Evolutionary conservation across 2,113 vertebrate species (phyloP).

Genomic region (Dolichotis patagonum): DNA sequence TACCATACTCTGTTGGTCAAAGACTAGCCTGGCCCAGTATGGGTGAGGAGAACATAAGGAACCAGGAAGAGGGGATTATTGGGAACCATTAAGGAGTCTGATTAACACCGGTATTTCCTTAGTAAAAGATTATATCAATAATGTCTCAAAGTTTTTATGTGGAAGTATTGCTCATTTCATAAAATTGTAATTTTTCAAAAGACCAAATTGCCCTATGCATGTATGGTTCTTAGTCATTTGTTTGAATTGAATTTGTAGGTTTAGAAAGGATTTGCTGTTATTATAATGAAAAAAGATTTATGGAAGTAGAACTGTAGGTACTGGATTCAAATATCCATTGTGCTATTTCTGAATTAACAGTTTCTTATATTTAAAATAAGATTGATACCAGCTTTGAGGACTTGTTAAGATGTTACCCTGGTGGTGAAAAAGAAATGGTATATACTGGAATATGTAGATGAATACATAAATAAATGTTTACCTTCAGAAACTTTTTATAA

Average conservation of each 20-base stretch:
- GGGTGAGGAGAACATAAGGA: background rate
- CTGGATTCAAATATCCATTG: background rate
- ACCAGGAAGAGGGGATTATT: background rate
- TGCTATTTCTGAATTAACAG: background rate
- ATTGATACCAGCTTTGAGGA: background rate
- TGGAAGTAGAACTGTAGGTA: background rate
- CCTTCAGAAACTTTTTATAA: conserved; percentile 61
- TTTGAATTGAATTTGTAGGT: conserved; percentile 61
- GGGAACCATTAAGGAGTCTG: background rate
- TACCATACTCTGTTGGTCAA: background rate
- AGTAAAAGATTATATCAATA: conserved; percentile 63
- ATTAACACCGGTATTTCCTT: conserved; percentile 29
- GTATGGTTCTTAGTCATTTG: conserved; percentile 67
- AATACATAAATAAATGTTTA: background rate
- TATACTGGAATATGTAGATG: background rate
- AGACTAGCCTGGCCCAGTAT: background rate
- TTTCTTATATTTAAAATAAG: background rate
- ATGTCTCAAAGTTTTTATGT: background rate
- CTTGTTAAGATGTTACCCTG: background rate
- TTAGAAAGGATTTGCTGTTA: background rate
- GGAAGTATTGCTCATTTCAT: background rate
- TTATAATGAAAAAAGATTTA: background rate
- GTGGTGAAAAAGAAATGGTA: background rate
- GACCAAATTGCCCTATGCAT: conserved; percentile 30
- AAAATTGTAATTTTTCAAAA: background rate